Base-by-base conservation (phyloP, 2,888 invertebrate species). In the Axea sp. region DNA sequence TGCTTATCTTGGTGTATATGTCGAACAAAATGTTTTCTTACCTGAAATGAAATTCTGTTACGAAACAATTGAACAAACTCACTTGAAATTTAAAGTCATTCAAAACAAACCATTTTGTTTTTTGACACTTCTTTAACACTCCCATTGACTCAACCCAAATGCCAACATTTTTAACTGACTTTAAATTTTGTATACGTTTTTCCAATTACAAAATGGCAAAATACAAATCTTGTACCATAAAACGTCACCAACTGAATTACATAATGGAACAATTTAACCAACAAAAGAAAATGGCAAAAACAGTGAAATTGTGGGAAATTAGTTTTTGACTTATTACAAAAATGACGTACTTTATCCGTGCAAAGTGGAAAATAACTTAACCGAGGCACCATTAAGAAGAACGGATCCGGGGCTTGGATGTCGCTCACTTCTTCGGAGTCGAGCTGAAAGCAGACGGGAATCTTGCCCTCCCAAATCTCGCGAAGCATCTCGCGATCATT, bases 391-490 rank as follows among this genome's bases (percentile, higher is more conserved):
- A 98, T 96, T 65, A 98, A 90, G 88, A 95, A 97, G 88, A 94
- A 96, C 8, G 96, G 94, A 87, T 98, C 97, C 5, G 98, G 97
- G 79, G 95, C 94, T 84, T 96, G 95, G 35, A 96, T 90, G 81
- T 95, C 95, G 86, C 92, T 92, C 15, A 96, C 93, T 90, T 99
- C 98, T 82, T 97, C 95, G 22, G 93, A 91, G 81, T 96, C 92
- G 45, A 99, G 89, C 81, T 93, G 93, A 88, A 99, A 98, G 88
- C 96, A 96, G 59, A 98, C 92, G 0, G 99, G 98, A 43, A 99
- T 90, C 88, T 95, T 95, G 12, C 97, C 97, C 82, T 97, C 96
- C 98, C 98, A 99, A 80, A 98, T 93, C 89, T 97, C 96, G 65
- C 98, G 91, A 59, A 98, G 89, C 65, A 98, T 93, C 91, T 99